Evolutionary conservation across 1,140 invertebrate genomes (phyloP).

Genomic region (Orussus abietinus): DNA sequence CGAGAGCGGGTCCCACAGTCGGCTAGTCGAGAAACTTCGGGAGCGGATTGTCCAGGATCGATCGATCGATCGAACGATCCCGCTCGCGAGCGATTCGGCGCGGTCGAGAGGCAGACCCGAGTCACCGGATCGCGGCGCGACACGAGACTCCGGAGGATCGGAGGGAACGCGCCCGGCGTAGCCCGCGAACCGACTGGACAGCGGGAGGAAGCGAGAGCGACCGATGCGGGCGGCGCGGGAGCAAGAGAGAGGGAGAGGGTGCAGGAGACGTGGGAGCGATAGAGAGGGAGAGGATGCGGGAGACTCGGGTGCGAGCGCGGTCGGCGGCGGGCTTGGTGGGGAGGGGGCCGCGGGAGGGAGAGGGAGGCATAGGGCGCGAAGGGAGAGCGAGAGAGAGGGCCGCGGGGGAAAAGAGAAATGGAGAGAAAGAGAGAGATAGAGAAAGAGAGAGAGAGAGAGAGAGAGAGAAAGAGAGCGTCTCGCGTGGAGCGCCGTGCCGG

Average conservation of each 20-base stretch:
- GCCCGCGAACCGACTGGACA: too few relatives aligned
- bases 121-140: too few relatives aligned
- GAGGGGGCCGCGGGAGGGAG: neutral
- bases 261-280: neutral
- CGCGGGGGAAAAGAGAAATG: neutral
- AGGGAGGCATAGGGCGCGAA: neutral
- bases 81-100: too few relatives aligned
- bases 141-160: too few relatives aligned
- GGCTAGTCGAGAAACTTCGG: too few relatives aligned
- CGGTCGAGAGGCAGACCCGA: too few relatives aligned
- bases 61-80: too few relatives aligned
- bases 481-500: constrained; percentile 36
- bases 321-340: neutral
- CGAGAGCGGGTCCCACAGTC: too few relatives aligned
- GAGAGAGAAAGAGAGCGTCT: constrained; percentile 8
- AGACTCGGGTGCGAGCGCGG: neutral
- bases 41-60: too few relatives aligned
- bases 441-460: neutral
- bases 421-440: neutral
- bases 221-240: constrained; percentile 22
- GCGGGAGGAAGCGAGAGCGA: too few relatives aligned
- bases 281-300: neutral
- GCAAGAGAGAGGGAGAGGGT: neutral
- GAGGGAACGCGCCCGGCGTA: too few relatives aligned
- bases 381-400: neutral